These are phyloP conservation scores for Chondrosia reniformis DNA, from an alignment of 37 sponge, comb jelly and placozoan species.

Conservation along the genomic window DNA sequence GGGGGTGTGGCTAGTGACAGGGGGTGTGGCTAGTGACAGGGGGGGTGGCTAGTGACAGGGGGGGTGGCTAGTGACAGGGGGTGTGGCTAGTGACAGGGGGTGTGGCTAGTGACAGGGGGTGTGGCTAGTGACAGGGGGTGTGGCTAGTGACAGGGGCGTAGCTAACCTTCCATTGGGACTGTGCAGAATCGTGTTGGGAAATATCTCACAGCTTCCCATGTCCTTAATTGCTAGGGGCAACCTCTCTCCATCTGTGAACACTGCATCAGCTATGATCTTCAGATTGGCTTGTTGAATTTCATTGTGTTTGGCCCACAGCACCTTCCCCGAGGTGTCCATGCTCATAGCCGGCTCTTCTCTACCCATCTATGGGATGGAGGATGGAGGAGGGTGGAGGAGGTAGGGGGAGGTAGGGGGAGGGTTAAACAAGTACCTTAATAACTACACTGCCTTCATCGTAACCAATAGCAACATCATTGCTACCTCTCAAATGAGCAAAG, in stretches of 20 bases:
- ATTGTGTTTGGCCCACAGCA: constrained; percentile 96
- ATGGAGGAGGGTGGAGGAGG: neutral
- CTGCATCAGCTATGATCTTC: constrained; percentile 72
- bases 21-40: neutral
- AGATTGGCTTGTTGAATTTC: constrained; percentile 97
- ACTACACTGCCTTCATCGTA: constrained; percentile 96
- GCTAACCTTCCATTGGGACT: constrained; percentile 93
- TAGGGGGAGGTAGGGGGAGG: neutral
- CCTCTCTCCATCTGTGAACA: constrained; percentile 89
- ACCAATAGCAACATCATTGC: constrained; percentile 88
- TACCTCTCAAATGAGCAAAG: constrained; percentile 66
- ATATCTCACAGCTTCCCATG: constrained; percentile 97
- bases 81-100: neutral
- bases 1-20: neutral
- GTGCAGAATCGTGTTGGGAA: constrained; percentile 89
- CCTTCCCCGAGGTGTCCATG: constrained; percentile 96
- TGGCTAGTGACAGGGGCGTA: neutral
- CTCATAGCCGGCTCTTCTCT: constrained; percentile 98
- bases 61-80: neutral
- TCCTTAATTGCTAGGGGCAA: constrained; percentile 92
- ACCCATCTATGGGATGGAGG: constrained; percentile 56
- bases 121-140: neutral
- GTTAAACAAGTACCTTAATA: constrained; percentile 55
- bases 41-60: neutral
- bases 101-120: neutral